Conservation (phyloP, 1,140 invertebrate genomes). For the Musca domestica region DNA sequence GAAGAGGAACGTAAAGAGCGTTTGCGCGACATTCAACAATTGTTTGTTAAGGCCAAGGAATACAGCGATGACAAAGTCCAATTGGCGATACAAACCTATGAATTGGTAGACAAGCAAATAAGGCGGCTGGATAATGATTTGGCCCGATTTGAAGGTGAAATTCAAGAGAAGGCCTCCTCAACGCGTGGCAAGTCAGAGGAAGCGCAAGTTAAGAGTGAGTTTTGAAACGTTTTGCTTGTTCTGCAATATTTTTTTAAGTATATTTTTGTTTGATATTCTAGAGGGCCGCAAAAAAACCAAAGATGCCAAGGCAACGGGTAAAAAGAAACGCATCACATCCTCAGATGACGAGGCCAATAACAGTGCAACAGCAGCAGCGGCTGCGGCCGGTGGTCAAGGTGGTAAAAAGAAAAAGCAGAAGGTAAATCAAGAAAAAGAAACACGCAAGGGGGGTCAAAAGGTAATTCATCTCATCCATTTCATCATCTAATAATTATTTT, state of each 20-base stretch:
- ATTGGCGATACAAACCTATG: constrained; percentile 96
- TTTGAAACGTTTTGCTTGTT: too few relatives aligned
- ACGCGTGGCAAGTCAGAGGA: constrained; percentile 65
- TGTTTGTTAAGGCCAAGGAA: constrained; percentile 89
- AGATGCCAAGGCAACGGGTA: constrained; percentile 53
- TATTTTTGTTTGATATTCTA: constrained; percentile 32
- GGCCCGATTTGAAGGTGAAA: constrained; percentile 92
- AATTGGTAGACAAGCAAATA: constrained; percentile 98
- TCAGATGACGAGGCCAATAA: constrained; percentile 46
- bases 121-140: constrained; percentile 92
- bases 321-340: constrained; percentile 47
- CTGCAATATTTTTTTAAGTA: not conserved
- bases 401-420: constrained; percentile 54
- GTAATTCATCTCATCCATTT: constrained; percentile 45
- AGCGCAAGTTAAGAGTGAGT: constrained; percentile 56
- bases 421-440: constrained; percentile 56
- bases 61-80: constrained; percentile 97
- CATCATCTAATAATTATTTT: not conserved
- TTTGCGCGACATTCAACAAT: constrained; percentile 77
- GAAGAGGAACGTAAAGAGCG: constrained; percentile 81
- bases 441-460: constrained; percentile 54
- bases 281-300: constrained; percentile 62
- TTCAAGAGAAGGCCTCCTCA: constrained; percentile 88
- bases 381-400: constrained; percentile 38
- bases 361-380: constrained; percentile 27